Conservation (phyloP, 1,140 invertebrate species). For the Drosophila rufa region DNA sequence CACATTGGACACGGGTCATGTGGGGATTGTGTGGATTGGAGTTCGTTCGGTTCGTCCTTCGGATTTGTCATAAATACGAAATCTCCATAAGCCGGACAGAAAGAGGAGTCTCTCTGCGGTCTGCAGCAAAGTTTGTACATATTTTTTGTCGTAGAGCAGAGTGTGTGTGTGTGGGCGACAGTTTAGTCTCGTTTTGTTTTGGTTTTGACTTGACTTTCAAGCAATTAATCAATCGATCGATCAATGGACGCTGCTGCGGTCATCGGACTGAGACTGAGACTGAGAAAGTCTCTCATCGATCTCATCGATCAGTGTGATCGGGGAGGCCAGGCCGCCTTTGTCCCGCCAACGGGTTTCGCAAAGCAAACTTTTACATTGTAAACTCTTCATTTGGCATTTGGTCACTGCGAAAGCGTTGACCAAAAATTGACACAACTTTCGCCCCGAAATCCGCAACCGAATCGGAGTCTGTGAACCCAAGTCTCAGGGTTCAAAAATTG, state of each 20-base stretch:
- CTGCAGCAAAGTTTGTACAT: neutral
- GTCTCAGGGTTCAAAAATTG: constrained; percentile 12
- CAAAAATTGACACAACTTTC: constrained; percentile 50
- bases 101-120: neutral
- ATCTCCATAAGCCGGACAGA: neutral
- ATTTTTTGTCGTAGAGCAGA: neutral
- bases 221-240: constrained; percentile 28
- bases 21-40: neutral
- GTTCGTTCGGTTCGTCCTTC: neutral
- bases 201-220: neutral
- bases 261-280: constrained; percentile 45
- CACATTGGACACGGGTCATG: neutral
- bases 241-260: constrained; percentile 13
- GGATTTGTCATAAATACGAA: constrained; percentile 30
- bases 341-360: constrained; percentile 38
- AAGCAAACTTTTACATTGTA: constrained; percentile 30
- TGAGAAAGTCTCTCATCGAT: constrained; percentile 47
- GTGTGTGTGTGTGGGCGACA: constrained; percentile 16
- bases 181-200: constrained; percentile 16
- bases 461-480: neutral
- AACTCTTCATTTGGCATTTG: constrained; percentile 38
- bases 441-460: constrained; percentile 26
- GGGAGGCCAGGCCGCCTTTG: constrained; percentile 13
- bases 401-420: constrained; percentile 43
- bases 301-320: neutral